These are phyloP conservation scores for Colinus virginianus DNA, from an alignment of 2,113 vertebrate species.

Conservation along the genomic window DNA sequence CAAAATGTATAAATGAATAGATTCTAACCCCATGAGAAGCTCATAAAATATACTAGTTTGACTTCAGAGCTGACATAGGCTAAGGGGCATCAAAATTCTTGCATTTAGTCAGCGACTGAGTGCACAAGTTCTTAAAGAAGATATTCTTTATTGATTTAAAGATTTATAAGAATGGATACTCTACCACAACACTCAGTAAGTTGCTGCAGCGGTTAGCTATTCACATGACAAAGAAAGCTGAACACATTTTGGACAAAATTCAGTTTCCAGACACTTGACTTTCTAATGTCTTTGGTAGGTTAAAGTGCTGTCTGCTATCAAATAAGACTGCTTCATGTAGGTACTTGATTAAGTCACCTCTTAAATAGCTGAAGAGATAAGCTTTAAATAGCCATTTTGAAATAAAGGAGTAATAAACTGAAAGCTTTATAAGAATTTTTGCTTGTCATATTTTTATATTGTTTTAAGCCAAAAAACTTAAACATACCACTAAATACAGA, in stretches of 20 bases:
- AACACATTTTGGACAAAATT: neutral
- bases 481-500: neutral
- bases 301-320: neutral
- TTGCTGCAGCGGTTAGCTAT: neutral
- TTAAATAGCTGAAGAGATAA: neutral
- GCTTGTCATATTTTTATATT: neutral
- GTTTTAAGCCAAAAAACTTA: neutral
- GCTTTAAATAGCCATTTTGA: neutral
- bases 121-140: neutral
- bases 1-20: conserved; percentile 5
- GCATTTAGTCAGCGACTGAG: neutral
- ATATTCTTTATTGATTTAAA: neutral
- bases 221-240: neutral
- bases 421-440: neutral
- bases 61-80: neutral
- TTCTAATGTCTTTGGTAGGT: neutral
- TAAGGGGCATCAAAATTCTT: neutral
- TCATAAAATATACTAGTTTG: neutral
- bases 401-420: neutral
- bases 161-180: neutral
- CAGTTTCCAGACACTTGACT: neutral
- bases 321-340: neutral
- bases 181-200: neutral
- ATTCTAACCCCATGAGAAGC: neutral
- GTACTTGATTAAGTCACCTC: neutral